A percentile compares a stretch with the other conserved stretches of the same genome.
Conservation (phyloP, 2,797 vertebrate genomes). For the Sylvia borin region DNA sequence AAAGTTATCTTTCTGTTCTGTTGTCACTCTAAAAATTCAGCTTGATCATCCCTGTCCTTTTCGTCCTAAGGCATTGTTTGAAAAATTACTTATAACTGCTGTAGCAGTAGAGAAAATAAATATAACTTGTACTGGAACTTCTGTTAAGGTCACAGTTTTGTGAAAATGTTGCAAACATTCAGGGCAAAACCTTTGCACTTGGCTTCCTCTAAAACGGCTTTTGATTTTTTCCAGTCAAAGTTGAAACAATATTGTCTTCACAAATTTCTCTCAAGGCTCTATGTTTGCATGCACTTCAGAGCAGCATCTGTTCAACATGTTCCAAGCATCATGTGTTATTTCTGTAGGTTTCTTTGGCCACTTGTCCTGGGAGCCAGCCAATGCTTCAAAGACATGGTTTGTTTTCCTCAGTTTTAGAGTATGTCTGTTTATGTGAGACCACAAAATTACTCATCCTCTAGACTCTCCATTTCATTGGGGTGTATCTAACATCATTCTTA, state of each 20-base stretch:
- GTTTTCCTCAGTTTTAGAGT: background rate
- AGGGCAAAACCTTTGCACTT: background rate
- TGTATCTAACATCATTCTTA: background rate
- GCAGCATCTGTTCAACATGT: background rate
- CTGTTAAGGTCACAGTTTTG: background rate
- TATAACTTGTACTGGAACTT: background rate
- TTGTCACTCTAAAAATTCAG: background rate
- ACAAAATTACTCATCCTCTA: background rate
- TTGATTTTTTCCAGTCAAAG: background rate
- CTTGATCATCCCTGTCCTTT: background rate
- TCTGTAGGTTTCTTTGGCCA: background rate
- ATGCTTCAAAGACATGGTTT: background rate
- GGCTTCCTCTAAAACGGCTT: background rate
- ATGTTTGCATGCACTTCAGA: background rate
- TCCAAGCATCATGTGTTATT: background rate
- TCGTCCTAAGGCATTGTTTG: background rate
- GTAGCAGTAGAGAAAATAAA: background rate
- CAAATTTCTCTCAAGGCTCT: background rate
- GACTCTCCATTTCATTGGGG: background rate
- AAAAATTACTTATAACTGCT: background rate
- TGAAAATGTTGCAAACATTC: background rate
- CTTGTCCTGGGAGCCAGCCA: conserved; percentile 2
- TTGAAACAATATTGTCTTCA: background rate
- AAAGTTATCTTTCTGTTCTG: background rate
- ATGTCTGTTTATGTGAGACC: background rate